phyloP scores from a whole-genome alignment of 2,113 vertebrate species.

The Laterallus jamaicensis region DNA sequence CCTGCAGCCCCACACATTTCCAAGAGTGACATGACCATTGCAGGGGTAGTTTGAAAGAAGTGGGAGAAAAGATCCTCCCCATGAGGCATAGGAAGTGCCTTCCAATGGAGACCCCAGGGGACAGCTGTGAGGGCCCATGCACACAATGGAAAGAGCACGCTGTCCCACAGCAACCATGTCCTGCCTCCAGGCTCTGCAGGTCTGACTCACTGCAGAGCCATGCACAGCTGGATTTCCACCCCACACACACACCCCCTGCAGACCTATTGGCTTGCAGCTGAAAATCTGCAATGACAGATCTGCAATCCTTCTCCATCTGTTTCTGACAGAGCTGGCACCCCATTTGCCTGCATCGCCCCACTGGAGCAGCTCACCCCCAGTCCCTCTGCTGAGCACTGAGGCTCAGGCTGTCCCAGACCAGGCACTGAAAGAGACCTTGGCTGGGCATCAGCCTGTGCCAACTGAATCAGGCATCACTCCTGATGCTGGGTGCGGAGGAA shows the following conservation, averaged over 20 bases:
- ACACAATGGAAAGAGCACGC: not conserved
- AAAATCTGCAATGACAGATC: not conserved
- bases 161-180: not conserved
- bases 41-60: not conserved
- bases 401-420: not conserved
- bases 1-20: not conserved
- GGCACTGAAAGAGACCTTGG: not conserved
- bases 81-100: not conserved
- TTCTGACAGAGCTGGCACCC: not conserved
- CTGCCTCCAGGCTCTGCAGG: not conserved
- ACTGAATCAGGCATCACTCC: not conserved
- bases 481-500: not conserved
- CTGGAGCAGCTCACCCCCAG: not conserved
- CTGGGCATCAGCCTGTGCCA: not conserved
- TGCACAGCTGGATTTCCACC: conserved; percentile 1
- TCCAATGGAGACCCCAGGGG: not conserved
- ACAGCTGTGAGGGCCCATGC: not conserved
- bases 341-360: not conserved
- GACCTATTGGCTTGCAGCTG: not conserved
- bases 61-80: not conserved
- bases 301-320: not conserved
- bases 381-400: not conserved
- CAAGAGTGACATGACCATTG: not conserved
- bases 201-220: conserved; percentile 39
- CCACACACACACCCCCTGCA: not conserved